These are phyloP conservation scores for Euzophera pinguis DNA, from an alignment of 2,888 invertebrate species.

Conservation along the genomic window DNA sequence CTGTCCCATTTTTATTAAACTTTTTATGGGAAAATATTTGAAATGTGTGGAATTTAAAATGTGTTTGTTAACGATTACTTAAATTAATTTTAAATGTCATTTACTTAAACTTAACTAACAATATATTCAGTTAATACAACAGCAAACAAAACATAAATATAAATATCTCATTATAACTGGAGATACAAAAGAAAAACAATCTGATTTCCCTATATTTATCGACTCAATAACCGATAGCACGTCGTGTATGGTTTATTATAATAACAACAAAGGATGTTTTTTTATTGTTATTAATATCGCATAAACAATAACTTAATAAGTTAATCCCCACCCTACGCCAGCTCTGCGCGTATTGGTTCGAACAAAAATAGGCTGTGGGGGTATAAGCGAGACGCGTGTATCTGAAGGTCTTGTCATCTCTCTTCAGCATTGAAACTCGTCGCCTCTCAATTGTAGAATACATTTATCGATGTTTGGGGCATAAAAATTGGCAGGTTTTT, in stretches of 20 bases:
- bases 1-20: no score
- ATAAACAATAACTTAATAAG: slow-evolving; percentile 79
- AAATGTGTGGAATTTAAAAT: no score
- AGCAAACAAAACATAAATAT: slow-evolving; percentile 52
- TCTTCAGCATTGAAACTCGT: slow-evolving; percentile 61
- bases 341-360: slow-evolving; percentile 67
- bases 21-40: no score
- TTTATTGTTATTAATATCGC: slow-evolving; percentile 75
- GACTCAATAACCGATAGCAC: slow-evolving; percentile 52
- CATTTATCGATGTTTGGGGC: slow-evolving; percentile 77
- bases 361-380: slow-evolving; percentile 74
- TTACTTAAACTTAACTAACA: slow-evolving; percentile 12
- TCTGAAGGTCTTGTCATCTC: slow-evolving; percentile 36
- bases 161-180: slow-evolving; percentile 53
- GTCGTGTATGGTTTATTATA: slow-evolving; percentile 52
- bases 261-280: slow-evolving; percentile 54
- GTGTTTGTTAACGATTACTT: neutral
- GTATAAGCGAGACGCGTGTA: slow-evolving; percentile 54
- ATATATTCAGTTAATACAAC: slow-evolving; percentile 28
- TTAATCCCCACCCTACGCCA: slow-evolving; percentile 67
- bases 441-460: slow-evolving; percentile 72
- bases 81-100: neutral
- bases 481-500: slow-evolving; percentile 80
- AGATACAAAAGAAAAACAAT: slow-evolving; percentile 53
- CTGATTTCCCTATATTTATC: slow-evolving; percentile 64